Evolutionary conservation across 2,113 vertebrate genomes (phyloP).

Genomic region (Panthera tigris): DNA sequence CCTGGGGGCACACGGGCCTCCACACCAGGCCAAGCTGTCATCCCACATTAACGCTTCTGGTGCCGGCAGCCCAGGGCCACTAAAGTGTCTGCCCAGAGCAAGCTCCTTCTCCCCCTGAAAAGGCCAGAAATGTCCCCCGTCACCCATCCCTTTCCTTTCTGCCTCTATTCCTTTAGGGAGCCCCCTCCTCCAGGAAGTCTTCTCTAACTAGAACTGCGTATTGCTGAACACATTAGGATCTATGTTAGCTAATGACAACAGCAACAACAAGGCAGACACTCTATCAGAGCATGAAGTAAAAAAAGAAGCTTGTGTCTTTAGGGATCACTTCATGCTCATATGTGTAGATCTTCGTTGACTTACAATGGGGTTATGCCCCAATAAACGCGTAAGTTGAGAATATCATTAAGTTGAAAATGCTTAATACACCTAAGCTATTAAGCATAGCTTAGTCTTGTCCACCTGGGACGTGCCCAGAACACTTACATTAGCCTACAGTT

Average conservation of each 20-base stretch:
- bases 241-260: background rate
- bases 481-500: background rate
- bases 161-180: background rate
- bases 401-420: background rate
- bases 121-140: background rate
- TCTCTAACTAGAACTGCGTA: background rate
- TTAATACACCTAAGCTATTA: background rate
- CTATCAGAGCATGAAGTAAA: background rate
- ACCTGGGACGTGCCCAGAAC: background rate
- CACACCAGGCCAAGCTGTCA: fast-evolving
- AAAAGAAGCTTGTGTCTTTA: background rate
- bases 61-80: fast-evolving
- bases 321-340: background rate
- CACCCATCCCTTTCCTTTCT: background rate
- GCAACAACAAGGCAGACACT: background rate
- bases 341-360: background rate
- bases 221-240: background rate
- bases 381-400: background rate
- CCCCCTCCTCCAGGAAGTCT: conserved; percentile 7
- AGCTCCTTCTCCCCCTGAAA: background rate
- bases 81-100: background rate
- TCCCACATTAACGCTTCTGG: background rate
- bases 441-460: background rate
- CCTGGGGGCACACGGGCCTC: background rate
- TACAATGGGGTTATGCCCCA: background rate